These are phyloP conservation scores for Pecten maximus DNA, from an alignment of 2,888 invertebrate species.

Conservation along the genomic window DNA sequence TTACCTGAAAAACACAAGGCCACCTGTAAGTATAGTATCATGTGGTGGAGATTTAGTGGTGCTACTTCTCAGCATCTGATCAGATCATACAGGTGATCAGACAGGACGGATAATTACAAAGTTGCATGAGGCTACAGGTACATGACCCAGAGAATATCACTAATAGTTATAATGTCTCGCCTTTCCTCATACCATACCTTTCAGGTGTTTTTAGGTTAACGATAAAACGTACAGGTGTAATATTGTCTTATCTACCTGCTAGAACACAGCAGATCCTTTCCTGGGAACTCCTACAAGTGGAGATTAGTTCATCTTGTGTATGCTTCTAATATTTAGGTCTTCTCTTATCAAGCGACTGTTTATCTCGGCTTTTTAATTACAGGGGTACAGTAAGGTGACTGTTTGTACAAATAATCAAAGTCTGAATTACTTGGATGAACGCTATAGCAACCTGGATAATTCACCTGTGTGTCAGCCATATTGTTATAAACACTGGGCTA, in stretches of 20 bases:
- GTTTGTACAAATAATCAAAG: constrained; percentile 24
- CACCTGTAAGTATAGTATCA: neutral
- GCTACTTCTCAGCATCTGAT: neutral
- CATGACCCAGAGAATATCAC: neutral
- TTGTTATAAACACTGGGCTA: neutral
- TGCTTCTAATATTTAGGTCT: constrained; percentile 33
- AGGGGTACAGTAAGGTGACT: constrained; percentile 45
- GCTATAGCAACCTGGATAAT: neutral
- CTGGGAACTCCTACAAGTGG: constrained; percentile 33
- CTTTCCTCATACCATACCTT: constrained; percentile 33
- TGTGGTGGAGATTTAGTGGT: neutral
- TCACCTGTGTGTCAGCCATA: constrained; percentile 9
- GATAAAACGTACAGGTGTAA: constrained; percentile 44
- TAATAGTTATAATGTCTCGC: constrained; percentile 2
- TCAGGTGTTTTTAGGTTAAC: constrained; percentile 30
- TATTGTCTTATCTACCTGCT: constrained; percentile 50
- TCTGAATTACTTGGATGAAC: constrained; percentile 27
- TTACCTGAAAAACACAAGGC: constrained; percentile 17
- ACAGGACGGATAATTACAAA: neutral
- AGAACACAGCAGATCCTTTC: constrained; percentile 32
- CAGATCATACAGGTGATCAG: neutral
- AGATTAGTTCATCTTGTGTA: constrained; percentile 35
- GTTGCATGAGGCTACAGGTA: constrained; percentile 20
- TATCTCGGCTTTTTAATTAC: constrained; percentile 48
- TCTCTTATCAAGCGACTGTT: constrained; percentile 31